Evolutionary conservation across 2,113 vertebrate genomes (phyloP).

Genomic region (Corvus hawaiiensis): DNA sequence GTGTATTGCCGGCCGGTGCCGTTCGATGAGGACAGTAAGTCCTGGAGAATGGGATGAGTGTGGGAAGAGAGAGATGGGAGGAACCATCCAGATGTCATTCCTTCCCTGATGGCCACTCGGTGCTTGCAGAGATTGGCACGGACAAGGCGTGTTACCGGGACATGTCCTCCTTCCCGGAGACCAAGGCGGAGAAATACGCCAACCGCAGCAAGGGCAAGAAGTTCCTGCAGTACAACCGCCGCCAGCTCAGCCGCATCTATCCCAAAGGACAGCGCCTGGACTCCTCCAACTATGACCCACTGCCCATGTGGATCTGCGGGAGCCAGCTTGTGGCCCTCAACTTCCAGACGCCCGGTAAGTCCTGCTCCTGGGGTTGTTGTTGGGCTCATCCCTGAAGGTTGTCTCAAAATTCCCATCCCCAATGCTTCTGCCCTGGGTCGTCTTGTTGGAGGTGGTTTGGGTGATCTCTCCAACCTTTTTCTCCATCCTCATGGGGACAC

Average conservation of each 20-base stretch:
- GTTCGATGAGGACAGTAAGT: constrained; percentile 97
- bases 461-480: neutral
- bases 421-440: rapidly evolving
- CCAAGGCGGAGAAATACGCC: constrained; percentile 96
- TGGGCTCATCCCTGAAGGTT: neutral
- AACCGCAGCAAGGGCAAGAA: constrained; percentile 96
- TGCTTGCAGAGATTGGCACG: constrained; percentile 87
- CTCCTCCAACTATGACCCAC: constrained; percentile 96
- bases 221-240: constrained; percentile 96
- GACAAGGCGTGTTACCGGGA: constrained; percentile 94
- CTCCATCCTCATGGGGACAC: neutral
- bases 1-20: constrained; percentile 96
- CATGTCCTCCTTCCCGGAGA: constrained; percentile 99
- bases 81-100: neutral
- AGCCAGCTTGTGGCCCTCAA: constrained; percentile 97
- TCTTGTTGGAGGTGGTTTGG: neutral
- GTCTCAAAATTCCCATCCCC: neutral
- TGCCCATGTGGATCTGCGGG: constrained; percentile 98
- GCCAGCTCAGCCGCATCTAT: constrained; percentile 96
- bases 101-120: neutral
- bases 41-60: neutral
- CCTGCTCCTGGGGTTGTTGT: neutral
- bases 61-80: neutral
- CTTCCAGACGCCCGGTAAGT: constrained; percentile 93
- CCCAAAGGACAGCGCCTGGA: constrained; percentile 94